phyloP scores from a whole-genome alignment of 23 tunicate species.

The Ascidia mentula region DNA sequence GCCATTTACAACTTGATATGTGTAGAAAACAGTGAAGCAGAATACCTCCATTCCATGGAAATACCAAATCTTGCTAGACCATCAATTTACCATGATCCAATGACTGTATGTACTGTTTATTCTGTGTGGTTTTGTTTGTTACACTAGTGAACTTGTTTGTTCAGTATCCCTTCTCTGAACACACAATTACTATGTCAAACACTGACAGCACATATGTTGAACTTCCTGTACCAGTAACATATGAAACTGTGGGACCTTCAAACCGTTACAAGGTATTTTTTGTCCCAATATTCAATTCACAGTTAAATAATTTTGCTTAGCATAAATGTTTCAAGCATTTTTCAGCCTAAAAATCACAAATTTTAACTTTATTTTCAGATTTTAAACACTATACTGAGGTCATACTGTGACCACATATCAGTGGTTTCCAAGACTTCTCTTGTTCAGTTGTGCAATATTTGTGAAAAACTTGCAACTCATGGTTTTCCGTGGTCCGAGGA shows the following conservation, averaged over 20 bases:
- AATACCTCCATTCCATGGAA: constrained; percentile 24
- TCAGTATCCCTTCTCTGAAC: constrained; percentile 77
- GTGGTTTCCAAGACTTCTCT: constrained; percentile 28
- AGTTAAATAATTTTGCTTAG: too few species aligned
- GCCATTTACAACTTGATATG: constrained; percentile 63
- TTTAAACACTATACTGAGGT: constrained; percentile 32
- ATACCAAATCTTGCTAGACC: constrained; percentile 54
- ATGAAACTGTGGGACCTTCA: constrained; percentile 32
- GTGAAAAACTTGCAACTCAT: constrained; percentile 22
- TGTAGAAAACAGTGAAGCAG: constrained; percentile 15
- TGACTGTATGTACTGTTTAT: constrained; percentile 29
- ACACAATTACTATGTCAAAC: constrained; percentile 39
- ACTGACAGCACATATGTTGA: constrained; percentile 11
- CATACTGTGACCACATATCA: constrained; percentile 40
- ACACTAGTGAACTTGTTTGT: not conserved
- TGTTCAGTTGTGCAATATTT: constrained; percentile 37
- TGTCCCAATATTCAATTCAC: too few species aligned
- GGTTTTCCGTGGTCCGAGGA: constrained; percentile 73
- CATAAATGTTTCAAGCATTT: not conserved
- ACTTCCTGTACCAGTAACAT: constrained; percentile 15
- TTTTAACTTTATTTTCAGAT: constrained; percentile 24
- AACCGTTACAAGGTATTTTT: constrained; percentile 36
- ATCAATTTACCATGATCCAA: constrained; percentile 73
- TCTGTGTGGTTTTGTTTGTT: not conserved
- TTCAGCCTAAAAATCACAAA: not conserved